Evolutionary conservation across 2,888 invertebrate species (phyloP), one percentile per base, ranked within the genome.

Genomic region (Choristoneura rosaceana): DNA sequence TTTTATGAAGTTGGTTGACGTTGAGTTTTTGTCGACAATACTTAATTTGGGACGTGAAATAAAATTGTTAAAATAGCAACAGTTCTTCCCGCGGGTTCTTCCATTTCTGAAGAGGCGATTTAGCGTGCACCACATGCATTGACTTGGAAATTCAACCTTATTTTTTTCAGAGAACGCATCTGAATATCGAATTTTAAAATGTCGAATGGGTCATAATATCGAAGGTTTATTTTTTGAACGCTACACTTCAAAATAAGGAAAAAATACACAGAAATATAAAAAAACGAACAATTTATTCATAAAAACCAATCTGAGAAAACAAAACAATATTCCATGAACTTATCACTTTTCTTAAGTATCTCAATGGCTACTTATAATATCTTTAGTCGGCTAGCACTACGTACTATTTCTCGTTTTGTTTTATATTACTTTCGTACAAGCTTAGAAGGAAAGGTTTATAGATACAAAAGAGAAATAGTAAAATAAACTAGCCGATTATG

Each of bases 281-380:
- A 83, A 89, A 91, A 90, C 90, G 89, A 90, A 90, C 85, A 85
- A 87, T 90, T 86, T 89, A 86, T 88, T 88, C 82, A 87, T 86
- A 81, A 86, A 89, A 87, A 87, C 82, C 85, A 85, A 82, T 84
- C 83, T 77, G 83, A 84, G 82, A 87, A 85, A 38, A 38, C 34
- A 34, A 34, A 84, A 80, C 76, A 81, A 85, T 84, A 81, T 80
- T 63, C 81, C 84, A 82, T 80, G 80, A 78, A 76, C 80, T 71
- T 77, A 88, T 88, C 85, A 88, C 85, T 78, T 84, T 81, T 75
- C 82, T 88, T 91, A 90, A 90, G 90, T 90, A 91, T 87, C 85
- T 86, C 84, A 84, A 83, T 78, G 77, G 73, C 83, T 71, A 76
- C 84, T 69, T 88, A 86, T 76, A 77, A 79, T 12, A 52, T 14